Conservation (phyloP, 1,140 invertebrate genomes). For the Micrasema minimum region DNA sequence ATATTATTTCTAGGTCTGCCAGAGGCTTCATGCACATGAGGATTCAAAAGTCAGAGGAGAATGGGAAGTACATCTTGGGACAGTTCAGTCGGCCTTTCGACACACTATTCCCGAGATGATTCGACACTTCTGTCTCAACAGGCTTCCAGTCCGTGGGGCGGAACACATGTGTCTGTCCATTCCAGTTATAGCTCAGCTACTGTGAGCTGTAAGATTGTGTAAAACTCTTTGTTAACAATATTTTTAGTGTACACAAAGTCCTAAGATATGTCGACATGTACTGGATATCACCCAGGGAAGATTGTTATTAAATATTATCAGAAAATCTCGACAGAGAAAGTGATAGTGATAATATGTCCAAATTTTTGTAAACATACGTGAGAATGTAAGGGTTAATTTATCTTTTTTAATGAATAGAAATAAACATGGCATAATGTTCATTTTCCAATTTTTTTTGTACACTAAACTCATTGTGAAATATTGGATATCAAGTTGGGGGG, state of each 20-base stretch:
- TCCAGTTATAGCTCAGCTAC: conserved; percentile 86
- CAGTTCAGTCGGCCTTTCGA: conserved; percentile 92
- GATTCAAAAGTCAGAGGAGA: conserved; percentile 80
- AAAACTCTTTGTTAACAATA: not conserved
- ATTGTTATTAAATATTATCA: not conserved
- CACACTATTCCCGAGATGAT: conserved; percentile 91
- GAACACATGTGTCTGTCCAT: conserved; percentile 94
- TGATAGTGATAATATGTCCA: not conserved
- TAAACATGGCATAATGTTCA: no score
- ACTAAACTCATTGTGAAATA: no score
- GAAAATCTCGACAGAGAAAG: not conserved
- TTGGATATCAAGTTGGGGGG: no score
- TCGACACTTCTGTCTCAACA: conserved; percentile 89
- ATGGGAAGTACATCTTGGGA: conserved; percentile 84
- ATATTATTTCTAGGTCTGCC: conserved; percentile 77
- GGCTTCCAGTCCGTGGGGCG: conserved; percentile 91
- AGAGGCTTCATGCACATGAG: conserved; percentile 96
- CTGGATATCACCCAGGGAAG: not conserved
- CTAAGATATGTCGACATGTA: not conserved
- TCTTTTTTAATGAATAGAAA: not conserved
- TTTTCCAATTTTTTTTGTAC: no score
- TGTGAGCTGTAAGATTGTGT: conserved; percentile 66
- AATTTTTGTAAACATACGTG: not conserved
- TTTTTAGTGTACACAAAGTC: not conserved
- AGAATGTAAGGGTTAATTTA: not conserved